phyloP scores from a whole-genome alignment of 2,888 invertebrate species.

The Mystacides longicornis region DNA sequence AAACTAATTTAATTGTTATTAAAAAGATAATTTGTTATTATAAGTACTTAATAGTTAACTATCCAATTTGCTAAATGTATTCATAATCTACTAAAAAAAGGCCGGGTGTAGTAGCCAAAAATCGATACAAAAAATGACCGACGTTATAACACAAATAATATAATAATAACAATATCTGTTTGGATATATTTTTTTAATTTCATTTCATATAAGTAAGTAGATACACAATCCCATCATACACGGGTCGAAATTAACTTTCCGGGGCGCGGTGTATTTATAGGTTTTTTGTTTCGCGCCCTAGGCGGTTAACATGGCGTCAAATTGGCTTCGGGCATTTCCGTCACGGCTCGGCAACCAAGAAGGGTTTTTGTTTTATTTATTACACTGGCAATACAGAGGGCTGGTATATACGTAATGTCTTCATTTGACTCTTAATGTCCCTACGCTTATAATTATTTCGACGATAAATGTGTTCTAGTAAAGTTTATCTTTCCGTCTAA shows the following conservation, averaged over 20 bases:
- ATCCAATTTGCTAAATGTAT: too few relatives aligned
- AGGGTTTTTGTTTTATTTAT: slow-evolving; percentile 22
- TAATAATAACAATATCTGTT: too few relatives aligned
- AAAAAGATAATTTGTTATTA: too few relatives aligned
- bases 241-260: not conserved
- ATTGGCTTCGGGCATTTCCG: slow-evolving; percentile 24
- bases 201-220: too few relatives aligned
- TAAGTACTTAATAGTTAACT: too few relatives aligned
- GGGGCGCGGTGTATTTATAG: slow-evolving; percentile 1
- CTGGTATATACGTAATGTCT: slow-evolving; percentile 10
- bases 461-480: slow-evolving; percentile 3
- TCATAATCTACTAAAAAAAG: too few relatives aligned
- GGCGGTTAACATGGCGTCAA: slow-evolving; percentile 25
- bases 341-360: slow-evolving; percentile 18
- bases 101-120: too few relatives aligned
- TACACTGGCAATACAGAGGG: slow-evolving; percentile 9
- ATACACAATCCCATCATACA: not conserved
- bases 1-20: too few relatives aligned
- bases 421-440: slow-evolving; percentile 15
- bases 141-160: not conserved
- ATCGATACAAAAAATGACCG: not conserved
- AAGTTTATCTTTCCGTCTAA: not conserved
- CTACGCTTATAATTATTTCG: slow-evolving; percentile 5
- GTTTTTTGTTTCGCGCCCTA: slow-evolving; percentile 1
- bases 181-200: slow-evolving; percentile 2